These are phyloP conservation scores for Neofelis nebulosa DNA, from an alignment of 2,113 vertebrate species.

Conservation along the genomic window DNA sequence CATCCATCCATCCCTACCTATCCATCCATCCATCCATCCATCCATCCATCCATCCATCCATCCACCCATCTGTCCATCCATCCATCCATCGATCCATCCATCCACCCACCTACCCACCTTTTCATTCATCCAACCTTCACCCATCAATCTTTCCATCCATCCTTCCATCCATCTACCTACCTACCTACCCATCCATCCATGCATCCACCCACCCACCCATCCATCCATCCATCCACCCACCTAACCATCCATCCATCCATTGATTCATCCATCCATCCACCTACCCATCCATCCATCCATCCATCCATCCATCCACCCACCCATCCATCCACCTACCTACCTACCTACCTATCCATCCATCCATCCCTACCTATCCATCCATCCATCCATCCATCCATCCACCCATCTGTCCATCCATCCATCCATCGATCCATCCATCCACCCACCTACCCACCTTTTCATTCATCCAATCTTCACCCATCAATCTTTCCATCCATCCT, in stretches of 20 bases:
- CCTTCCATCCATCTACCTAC: background rate
- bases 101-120: rapidly evolving
- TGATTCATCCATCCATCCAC: rapidly evolving
- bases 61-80: rapidly evolving
- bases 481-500: too few species aligned
- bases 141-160: background rate
- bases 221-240: rapidly evolving
- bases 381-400: rapidly evolving
- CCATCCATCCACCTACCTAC: background rate
- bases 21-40: too few species aligned
- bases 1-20: background rate
- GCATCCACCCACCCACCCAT: too few species aligned
- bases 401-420: rapidly evolving
- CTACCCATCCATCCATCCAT: rapidly evolving
- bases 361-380: background rate
- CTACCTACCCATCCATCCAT: too few species aligned
- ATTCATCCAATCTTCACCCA: background rate
- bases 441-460: background rate
- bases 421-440: rapidly evolving
- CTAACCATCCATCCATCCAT: background rate
- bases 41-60: rapidly evolving
- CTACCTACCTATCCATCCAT: too few species aligned
- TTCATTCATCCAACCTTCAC: rapidly evolving
- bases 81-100: rapidly evolving
- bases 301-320: rapidly evolving